These are phyloP conservation scores for Mola mola DNA, from an alignment of 2,113 vertebrate genomes.

Conservation along the genomic window DNA sequence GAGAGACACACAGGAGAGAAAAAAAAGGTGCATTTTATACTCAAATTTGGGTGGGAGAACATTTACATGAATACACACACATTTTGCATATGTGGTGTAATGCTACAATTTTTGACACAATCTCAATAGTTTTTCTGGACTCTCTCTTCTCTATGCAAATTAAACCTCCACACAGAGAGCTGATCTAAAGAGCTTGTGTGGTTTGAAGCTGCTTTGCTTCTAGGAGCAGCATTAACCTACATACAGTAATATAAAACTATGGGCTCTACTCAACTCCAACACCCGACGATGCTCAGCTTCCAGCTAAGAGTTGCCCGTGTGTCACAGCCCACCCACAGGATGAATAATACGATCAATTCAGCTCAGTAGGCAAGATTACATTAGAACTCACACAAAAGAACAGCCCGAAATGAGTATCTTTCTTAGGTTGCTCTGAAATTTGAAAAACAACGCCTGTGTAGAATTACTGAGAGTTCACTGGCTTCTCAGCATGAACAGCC, in stretches of 20 bases:
- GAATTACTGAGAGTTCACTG: background rate
- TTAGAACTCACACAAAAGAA: slow-evolving; percentile 23
- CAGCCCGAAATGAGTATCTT: too few relatives aligned
- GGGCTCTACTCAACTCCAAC: slow-evolving; percentile 34
- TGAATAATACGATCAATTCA: slow-evolving; percentile 25
- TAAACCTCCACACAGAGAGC: background rate
- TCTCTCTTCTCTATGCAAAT: background rate
- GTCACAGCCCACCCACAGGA: slow-evolving; percentile 32
- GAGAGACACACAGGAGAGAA: background rate
- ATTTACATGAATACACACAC: background rate
- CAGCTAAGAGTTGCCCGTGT: slow-evolving; percentile 7
- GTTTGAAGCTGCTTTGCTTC: background rate
- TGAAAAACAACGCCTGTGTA: slow-evolving; percentile 1
- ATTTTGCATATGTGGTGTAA: background rate
- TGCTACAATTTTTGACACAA: background rate
- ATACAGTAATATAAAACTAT: slow-evolving; percentile 42
- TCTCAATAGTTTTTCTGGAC: background rate
- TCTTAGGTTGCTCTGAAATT: background rate
- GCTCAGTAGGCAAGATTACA: slow-evolving; percentile 33
- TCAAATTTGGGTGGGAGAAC: background rate
- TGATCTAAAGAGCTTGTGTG: background rate
- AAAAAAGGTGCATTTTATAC: background rate
- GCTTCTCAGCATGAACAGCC: too few relatives aligned
- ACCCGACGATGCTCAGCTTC: slow-evolving; percentile 38
- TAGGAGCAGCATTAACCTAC: slow-evolving; percentile 54